Evolutionary conservation across 37 sponge, comb jelly and placozoan species (phyloP), one percentile per base, ranked within the genome.

Genomic region (Agelas oroides): DNA sequence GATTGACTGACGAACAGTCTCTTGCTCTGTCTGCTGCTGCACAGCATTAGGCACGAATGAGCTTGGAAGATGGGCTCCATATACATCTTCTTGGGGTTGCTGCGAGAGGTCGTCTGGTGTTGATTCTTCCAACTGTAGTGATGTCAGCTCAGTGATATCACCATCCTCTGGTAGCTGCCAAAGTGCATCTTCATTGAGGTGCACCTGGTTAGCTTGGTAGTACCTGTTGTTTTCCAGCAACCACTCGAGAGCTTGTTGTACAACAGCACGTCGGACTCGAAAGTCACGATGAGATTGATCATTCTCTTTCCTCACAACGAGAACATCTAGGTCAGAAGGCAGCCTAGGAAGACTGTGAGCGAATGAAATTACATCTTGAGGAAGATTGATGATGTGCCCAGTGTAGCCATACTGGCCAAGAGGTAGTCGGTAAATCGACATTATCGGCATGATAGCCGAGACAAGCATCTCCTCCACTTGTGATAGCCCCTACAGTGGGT

Each of bases 401-500:
- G 46, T 71, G 58, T 86, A 86, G 0, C 72, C 71, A 70, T 78
- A 78, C 65, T 80, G 81, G 27, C 73, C 79, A 46, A 25, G 66
- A 25, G 79, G 73, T 30, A 78, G 61, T 0, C 63, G 11, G 79
- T 84, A 78, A 13, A 83, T 41, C 6, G 76, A 65, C 90, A 89
- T 84, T 36, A 89, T 70, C 21, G 85, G 90, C 64, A 84, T 58
- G 1, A 89, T 24, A 59, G 69, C 62, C 1, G 90, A 84, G 18
- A 87, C 79, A 0, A 87, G 66, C 88, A 87, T 81, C 20, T 80
- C 76, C 32, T 81, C 88, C 6, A 73, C 37, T 6, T 69, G 55
- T 52, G 74, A n/a, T n/a, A n/a, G n/a, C 34, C 38, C 17, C 57
- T 19, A 56, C 14, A 56, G 17, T 14, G 14, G 17, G 14, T 56